Conservation (phyloP, 2,888 invertebrate genomes). For the Calameuta pallipes region DNA sequence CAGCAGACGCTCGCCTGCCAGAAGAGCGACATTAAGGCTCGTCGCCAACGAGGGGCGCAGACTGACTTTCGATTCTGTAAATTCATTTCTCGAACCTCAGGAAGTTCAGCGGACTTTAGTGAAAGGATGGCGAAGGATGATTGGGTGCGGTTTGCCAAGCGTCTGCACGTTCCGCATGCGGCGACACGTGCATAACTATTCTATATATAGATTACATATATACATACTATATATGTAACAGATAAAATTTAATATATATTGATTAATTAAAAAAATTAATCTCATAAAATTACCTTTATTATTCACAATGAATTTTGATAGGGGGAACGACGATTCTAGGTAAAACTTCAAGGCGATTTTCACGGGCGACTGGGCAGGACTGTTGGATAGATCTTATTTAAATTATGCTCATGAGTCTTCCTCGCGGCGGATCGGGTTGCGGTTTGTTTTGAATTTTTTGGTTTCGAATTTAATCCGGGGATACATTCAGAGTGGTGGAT, state of each 20-base stretch:
- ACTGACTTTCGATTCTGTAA: neutral
- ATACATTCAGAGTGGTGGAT: constrained; percentile 41
- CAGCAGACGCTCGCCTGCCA: neutral
- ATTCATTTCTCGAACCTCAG: neutral
- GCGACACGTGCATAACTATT: neutral
- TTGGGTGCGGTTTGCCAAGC: neutral
- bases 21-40: neutral
- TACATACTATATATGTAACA: no score
- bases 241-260: neutral
- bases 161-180: neutral
- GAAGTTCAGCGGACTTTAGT: neutral
- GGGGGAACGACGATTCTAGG: neutral
- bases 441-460: constrained; percentile 35
- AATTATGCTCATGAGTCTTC: neutral
- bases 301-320: neutral
- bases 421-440: constrained; percentile 6
- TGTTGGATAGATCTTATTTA: neutral
- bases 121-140: neutral
- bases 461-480: constrained; percentile 49
- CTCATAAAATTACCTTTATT: neutral
- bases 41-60: neutral
- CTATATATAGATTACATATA: neutral
- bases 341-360: neutral
- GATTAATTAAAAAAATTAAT: neutral
- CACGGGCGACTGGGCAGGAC: neutral